Base-by-base conservation (phyloP, 2,797 vertebrate species). In the Galago senegalensis region DNA sequence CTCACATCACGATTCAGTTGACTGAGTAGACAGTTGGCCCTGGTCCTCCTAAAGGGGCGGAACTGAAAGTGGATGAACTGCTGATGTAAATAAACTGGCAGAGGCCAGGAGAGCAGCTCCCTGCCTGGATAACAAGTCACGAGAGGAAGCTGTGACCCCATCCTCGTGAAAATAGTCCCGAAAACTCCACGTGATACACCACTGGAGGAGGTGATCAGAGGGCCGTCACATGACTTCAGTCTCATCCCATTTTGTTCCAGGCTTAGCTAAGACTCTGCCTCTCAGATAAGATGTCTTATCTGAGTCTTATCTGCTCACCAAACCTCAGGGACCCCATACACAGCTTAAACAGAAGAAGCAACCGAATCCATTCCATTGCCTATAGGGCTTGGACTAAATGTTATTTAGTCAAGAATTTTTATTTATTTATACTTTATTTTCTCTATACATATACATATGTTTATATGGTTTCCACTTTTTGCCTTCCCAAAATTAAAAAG, bases 51-150 rank as follows among this genome's bases (percentile, higher is more conserved):
- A 37, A 72, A 72, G 65, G 37, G 56, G 7, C 16, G 21, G 63
- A 60, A 20, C 49, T 53, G 49, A 53, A 70, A 37, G 56, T 58
- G 7, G 53, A 72, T 46, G n/a, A 60, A 7, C 29, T 23, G 37
- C 43, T n/a, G 25, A 82, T 8, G 2, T 37, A 18, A n/a, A 16
- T 49, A 49, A 67, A 67, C 29, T 14, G 20, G 49, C 13, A 5
- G 34, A 34, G 13, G 63, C 9, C 9, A 16, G 0, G 2, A 7
- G 7, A 69, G 7, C 14, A 18, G 37, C 27, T 10, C 7, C 0
- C 20, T 46, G 31, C n/a, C 65, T 20, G 7, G 13, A 21, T 70
- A 9, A 18, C 5, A 67, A 46, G 3, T 46, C 16, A 0, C 37
- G 61, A 16, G 34, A 82, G 27, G 76, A 14, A 20, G 37, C 11